These are phyloP conservation scores for Tenualosa ilisha DNA, from an alignment of 2,797 vertebrate species.

Conservation along the genomic window DNA sequence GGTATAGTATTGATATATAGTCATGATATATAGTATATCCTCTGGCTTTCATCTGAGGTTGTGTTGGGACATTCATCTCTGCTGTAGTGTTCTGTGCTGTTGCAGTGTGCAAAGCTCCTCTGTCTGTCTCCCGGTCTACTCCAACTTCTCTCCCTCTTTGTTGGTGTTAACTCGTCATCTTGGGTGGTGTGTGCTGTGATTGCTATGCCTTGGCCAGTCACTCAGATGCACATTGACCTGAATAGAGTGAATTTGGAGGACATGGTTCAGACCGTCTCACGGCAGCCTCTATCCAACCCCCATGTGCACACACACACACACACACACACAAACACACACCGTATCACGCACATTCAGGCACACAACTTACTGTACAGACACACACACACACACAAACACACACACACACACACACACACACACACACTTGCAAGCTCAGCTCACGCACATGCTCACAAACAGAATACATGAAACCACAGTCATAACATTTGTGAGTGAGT, in stretches of 20 bases:
- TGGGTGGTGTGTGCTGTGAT: background rate
- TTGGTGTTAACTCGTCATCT: background rate
- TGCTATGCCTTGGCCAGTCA: background rate
- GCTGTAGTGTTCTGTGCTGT: too few species aligned
- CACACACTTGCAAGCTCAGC: background rate
- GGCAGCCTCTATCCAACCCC: background rate
- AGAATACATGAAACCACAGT: background rate
- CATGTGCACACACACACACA: background rate
- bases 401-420: background rate
- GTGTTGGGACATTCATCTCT: too few species aligned
- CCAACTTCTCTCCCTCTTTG: background rate
- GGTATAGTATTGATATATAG: too few species aligned
- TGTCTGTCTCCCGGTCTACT: background rate
- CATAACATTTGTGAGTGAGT: background rate
- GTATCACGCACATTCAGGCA: background rate
- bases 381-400: background rate
- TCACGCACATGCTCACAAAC: background rate
- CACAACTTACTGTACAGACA: background rate
- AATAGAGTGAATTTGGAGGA: background rate
- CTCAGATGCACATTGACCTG: background rate
- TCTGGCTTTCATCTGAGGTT: too few species aligned
- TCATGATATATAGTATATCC: too few species aligned
- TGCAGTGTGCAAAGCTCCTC: too few species aligned
- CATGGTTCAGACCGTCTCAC: background rate
- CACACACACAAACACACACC: background rate